These are phyloP conservation scores for Mesorhabditis spiculigera DNA, from an alignment of 2,888 invertebrate species.

Conservation along the genomic window DNA sequence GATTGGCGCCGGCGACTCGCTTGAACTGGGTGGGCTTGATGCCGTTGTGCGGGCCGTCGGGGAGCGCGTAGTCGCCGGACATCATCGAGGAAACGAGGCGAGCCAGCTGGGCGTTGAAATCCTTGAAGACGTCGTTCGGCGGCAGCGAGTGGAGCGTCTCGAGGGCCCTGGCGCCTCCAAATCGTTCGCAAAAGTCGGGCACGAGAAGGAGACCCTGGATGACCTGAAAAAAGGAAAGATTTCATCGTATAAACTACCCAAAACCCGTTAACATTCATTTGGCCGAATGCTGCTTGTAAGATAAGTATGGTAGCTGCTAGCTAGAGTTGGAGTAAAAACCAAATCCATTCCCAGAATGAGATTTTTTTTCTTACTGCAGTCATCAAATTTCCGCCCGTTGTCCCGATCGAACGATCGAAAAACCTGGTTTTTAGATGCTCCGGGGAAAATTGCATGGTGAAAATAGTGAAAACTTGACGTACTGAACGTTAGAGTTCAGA, in stretches of 20 bases:
- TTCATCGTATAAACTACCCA: neutral
- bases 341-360: no score
- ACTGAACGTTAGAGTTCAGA: no score
- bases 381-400: no score
- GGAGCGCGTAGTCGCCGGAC: constrained; percentile 61
- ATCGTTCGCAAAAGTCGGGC: constrained; percentile 78
- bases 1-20: constrained; percentile 80
- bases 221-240: constrained; percentile 16
- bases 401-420: no score
- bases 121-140: constrained; percentile 31
- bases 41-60: constrained; percentile 62
- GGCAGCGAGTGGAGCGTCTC: neutral
- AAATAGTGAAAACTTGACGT: no score
- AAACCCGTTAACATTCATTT: no score
- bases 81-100: constrained; percentile 61
- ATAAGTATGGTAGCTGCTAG: no score
- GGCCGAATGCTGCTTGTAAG: no score
- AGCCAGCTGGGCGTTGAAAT: constrained; percentile 62
- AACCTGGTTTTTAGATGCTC: neutral
- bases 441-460: neutral
- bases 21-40: constrained; percentile 88
- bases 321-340: no score
- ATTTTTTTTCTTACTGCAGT: no score
- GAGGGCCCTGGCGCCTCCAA: constrained; percentile 9
- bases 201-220: constrained; percentile 86